phyloP scores from a whole-genome alignment of 2,797 vertebrate species.

The Crocodylus rhombifer region DNA sequence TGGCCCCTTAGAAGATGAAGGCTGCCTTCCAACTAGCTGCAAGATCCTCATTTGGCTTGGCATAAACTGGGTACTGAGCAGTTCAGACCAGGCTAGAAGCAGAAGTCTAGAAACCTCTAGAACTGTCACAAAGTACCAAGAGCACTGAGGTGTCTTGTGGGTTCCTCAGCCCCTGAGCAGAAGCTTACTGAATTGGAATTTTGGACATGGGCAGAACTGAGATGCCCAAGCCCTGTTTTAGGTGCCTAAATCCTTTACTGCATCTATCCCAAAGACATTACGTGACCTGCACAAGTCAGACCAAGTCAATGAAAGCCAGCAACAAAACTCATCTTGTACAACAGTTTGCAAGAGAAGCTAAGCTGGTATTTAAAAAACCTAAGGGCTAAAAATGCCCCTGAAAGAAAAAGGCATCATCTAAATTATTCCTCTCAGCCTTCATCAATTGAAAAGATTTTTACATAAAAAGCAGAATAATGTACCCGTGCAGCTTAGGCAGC shows the following conservation, averaged over 20 bases:
- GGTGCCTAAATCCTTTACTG: not conserved
- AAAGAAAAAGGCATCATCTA: not conserved
- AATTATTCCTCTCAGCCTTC: not conserved
- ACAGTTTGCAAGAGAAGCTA: not conserved
- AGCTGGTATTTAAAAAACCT: not conserved
- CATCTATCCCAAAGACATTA: not conserved
- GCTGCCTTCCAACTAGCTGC: no score
- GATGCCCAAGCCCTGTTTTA: not conserved
- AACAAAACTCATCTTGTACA: not conserved
- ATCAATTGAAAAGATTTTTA: not conserved
- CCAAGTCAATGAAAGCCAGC: not conserved
- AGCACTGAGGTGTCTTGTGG: not conserved
- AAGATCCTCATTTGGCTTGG: not conserved
- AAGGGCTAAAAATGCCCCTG: not conserved
- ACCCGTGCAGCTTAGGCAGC: not conserved
- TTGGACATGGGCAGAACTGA: not conserved
- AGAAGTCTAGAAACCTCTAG: not conserved
- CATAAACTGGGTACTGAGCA: not conserved
- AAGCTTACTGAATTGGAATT: slow-evolving; percentile 9
- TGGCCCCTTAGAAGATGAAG: no score
- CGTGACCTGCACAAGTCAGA: not conserved
- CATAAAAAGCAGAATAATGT: not conserved
- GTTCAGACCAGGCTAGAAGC: not conserved
- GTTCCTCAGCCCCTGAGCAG: slow-evolving; percentile 16
- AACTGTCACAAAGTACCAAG: not conserved